Evolutionary conservation across 2,797 vertebrate genomes (phyloP), one percentile per base, ranked within the genome.

Genomic region (Hoplostethus mediterraneus): DNA sequence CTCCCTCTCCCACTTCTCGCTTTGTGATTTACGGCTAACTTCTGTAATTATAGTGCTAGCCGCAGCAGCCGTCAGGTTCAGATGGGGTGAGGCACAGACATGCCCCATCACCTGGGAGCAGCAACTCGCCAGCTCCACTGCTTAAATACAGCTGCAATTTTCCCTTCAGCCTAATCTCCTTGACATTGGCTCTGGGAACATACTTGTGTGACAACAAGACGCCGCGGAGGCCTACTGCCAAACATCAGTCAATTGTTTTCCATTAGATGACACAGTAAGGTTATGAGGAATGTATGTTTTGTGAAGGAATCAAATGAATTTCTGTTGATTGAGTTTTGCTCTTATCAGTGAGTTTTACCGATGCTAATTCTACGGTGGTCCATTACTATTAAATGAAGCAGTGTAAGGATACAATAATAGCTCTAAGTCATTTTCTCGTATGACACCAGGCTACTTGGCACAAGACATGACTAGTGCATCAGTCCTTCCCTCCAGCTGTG

Each of bases 151-250:
- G 82, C 87, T 75, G 90, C 81, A 91, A 88, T 91, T 88, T 88
- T 88, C 87, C 72, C 85, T 83, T 90, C 82, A 86, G 65, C 66
- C 71, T 89, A 84, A 88, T 87, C 86, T 90, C 78, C 74, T 82
- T 86, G 81, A 92, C 80, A 72, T 73, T 81, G 81, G 80, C 83
- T 83, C 62, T 59, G 66, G 71, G 81, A 86, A 69, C 88, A 91
- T 89, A 89, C 81, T 90, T 90, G 78, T 86, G 77, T 92, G 90
- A 91, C 88, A 90, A 90, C 67, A 71, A 84, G 82, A 90, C 75
- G 65, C 66, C 3, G 38, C 69, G 73, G 80, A 81, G 75, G 80
- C 80, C 52, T 48, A 48, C 59, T 49, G 82, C 81, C 82, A 89
- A 80, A 79, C 81, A 71, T 81, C 75, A 83, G 78, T 89, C 81